Base-by-base conservation (phyloP, 2,888 invertebrate genomes). In the Acrobasis suavella region DNA sequence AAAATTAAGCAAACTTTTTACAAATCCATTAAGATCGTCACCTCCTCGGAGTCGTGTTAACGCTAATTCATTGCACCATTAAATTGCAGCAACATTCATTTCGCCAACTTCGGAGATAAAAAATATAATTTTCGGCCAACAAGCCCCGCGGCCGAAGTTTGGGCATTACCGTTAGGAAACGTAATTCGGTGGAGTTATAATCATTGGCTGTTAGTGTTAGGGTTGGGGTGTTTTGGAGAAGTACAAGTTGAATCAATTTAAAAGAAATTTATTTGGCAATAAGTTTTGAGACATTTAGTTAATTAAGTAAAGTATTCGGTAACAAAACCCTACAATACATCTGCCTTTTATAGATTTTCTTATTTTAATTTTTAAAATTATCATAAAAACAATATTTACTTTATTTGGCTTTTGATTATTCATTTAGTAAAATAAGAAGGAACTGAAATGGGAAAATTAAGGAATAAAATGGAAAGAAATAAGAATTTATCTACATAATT, bases 61-160 rank as follows among this genome's bases (percentile, higher is more conserved):
- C 17, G 15, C 32, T 32, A 59, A 49, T 59, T 59, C 50, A 59
- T 50, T 59, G 50, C 50, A 59, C 32, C 58, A 50, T 50, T 59
- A 50, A 50, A 49, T 5, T 37, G 58, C 58, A 37, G 52, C 59
- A 60, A 50, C 63, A 50, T 22, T 61, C 42, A 58, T 60, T 46
- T 17, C 17, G 17, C 51, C 14, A 50, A 62, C 16, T 50, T 54
- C 66, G 74, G 73, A 72, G 78, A 83, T 83, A 84, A 83, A 81
- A 77, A 72, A 73, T 72, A 79, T 81, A 82, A 84, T 80, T 82
- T 81, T 75, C 69, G 67, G 69, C 71, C 69, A 77, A 78, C 75
- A 79, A 76, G 75, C 72, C 80, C 82, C 80, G 83, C 80, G 78
- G 70, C 63, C 75, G 64, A 85, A 85, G 73, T 85, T 83, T 60